Evolutionary conservation across 2,113 vertebrate genomes (phyloP).

Genomic region (Corynorhinus townsendii): DNA sequence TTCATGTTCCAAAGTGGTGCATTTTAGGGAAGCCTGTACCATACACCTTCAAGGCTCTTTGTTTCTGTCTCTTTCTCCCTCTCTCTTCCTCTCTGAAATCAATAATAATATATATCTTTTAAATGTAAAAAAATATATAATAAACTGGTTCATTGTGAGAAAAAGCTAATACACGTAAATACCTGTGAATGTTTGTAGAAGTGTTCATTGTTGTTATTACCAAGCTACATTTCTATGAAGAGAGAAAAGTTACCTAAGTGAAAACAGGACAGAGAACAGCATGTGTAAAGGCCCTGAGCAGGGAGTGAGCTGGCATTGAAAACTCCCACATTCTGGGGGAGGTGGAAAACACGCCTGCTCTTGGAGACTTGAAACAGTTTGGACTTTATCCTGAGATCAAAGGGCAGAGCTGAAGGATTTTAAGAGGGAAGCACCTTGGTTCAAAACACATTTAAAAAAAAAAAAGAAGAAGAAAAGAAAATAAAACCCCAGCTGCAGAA

Average conservation of each 20-base stretch:
- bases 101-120: no score
- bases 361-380: constrained; percentile 2
- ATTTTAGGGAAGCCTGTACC: not conserved
- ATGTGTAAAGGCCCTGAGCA: not conserved
- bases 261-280: not conserved
- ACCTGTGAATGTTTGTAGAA: not conserved
- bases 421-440: not conserved
- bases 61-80: not conserved
- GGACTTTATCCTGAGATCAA: constrained; percentile 38
- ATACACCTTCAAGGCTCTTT: not conserved
- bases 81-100: not conserved
- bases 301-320: not conserved
- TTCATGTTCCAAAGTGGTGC: not conserved
- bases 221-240: not conserved
- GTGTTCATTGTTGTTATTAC: not conserved
- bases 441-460: not conserved
- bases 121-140: no score
- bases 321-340: not conserved
- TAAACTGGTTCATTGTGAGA: not conserved
- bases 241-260: not conserved
- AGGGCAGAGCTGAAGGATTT: constrained; percentile 17
- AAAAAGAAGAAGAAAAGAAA: not conserved
- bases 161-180: not conserved
- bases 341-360: not conserved
- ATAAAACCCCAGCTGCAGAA: not conserved